Conservation (phyloP, 2,888 invertebrate genomes). For the Ceriagrion tenellum region DNA sequence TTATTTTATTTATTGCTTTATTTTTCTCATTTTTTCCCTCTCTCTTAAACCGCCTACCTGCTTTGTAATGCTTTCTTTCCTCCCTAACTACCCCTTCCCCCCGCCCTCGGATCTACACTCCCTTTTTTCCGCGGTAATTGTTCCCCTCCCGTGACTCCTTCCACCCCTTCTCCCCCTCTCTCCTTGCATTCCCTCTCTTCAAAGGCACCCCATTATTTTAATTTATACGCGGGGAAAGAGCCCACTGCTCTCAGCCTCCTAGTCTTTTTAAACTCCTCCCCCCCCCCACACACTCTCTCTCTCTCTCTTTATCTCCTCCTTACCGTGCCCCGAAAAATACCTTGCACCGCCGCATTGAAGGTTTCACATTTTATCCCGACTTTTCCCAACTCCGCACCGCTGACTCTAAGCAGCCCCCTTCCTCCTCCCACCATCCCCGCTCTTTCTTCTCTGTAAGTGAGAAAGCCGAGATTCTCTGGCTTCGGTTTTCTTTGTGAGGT, state of each 20-base stretch:
- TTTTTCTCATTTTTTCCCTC: not conserved
- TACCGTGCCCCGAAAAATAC: not conserved
- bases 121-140: conserved; percentile 46
- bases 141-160: conserved; percentile 15
- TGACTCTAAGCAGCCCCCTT: not conserved
- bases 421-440: not conserved
- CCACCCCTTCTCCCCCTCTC: not conserved
- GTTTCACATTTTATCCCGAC: not conserved
- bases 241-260: not conserved
- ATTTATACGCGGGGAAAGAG: conserved; percentile 18
- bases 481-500: not conserved
- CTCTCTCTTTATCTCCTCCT: not conserved
- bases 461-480: not conserved
- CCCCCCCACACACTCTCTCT: not conserved
- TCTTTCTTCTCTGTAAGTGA: not conserved
- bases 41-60: conserved; percentile 14
- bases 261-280: not conserved
- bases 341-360: conserved; percentile 25
- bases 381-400: not conserved
- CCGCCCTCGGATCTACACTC: not conserved
- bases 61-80: conserved; percentile 35
- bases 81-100: not conserved
- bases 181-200: not conserved
- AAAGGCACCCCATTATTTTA: conserved; percentile 18
- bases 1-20: conserved; percentile 16